Percentiles rank a stretch among this genome's conserved stretches.
Conservation (phyloP, 2,797 vertebrate species). For the Girardinus metallicus region DNA sequence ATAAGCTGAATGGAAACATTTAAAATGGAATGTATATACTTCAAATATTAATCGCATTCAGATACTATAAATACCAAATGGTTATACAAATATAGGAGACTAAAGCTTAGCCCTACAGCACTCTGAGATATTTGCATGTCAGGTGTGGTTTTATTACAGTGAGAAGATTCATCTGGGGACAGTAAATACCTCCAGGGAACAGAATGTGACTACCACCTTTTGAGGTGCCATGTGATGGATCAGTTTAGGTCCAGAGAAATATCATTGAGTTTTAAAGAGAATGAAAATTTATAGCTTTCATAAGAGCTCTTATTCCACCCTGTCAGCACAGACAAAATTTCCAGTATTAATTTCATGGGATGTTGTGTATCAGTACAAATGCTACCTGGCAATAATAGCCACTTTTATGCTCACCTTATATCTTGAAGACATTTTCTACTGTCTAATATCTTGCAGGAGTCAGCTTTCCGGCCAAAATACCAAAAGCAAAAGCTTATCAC, state of each 20-base stretch:
- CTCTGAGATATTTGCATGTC: background rate
- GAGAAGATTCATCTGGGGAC: slow-evolving; percentile 2
- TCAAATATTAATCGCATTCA: background rate
- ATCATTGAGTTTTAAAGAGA: slow-evolving; percentile 15
- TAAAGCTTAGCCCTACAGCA: background rate
- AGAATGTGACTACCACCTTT: background rate
- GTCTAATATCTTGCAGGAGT: background rate
- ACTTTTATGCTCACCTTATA: background rate
- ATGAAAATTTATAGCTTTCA: slow-evolving; percentile 46
- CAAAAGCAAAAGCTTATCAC: slow-evolving; percentile 1
- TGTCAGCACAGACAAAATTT: slow-evolving; percentile 19
- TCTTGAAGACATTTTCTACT: background rate
- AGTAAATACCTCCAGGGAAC: background rate
- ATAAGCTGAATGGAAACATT: slow-evolving; percentile 7
- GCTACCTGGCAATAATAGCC: background rate
- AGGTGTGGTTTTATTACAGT: background rate
- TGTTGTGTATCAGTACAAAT: slow-evolving; percentile 6
- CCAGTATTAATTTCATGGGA: background rate
- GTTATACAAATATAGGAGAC: background rate
- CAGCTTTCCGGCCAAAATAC: background rate
- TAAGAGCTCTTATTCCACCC: slow-evolving; percentile 18
- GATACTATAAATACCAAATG: background rate
- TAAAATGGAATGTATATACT: slow-evolving; percentile 4
- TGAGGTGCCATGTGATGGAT: background rate
- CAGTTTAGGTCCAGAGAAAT: slow-evolving; percentile 6